Conservation (phyloP, 2,113 vertebrate genomes). For the Patagioenas fasciata region DNA sequence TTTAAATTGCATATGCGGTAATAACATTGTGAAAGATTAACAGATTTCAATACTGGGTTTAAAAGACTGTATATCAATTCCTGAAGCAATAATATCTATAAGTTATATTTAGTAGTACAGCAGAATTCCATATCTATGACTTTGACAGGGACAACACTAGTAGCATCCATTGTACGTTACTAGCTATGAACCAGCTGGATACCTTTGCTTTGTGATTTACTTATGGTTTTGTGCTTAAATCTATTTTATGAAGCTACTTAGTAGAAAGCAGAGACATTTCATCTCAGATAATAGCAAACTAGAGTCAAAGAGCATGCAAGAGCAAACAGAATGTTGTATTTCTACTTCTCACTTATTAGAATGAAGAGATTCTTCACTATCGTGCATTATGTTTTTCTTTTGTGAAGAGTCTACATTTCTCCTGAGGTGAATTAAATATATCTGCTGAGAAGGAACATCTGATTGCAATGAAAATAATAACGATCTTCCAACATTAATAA, state of each 20-base stretch:
- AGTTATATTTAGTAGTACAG: neutral
- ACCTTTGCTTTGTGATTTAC: neutral
- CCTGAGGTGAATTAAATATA: neutral
- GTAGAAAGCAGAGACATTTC: neutral
- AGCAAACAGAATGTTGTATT: neutral
- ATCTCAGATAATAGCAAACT: neutral
- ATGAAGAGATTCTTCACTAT: neutral
- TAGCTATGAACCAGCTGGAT: neutral
- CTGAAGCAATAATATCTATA: neutral
- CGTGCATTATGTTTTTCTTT: neutral
- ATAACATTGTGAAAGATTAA: neutral
- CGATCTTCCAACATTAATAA: neutral
- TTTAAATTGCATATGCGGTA: neutral
- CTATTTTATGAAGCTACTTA: neutral
- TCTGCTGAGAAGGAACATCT: neutral
- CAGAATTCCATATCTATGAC: neutral
- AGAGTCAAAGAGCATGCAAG: neutral
- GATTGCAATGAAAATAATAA: neutral
- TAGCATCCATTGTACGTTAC: neutral
- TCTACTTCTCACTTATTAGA: neutral
- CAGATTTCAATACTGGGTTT: neutral
- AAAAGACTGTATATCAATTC: neutral
- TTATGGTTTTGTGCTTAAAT: neutral
- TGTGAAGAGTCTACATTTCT: neutral
- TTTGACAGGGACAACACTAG: neutral